Percentiles rank a stretch among this genome's conserved stretches.
Conservation (phyloP, 2,888 invertebrate genomes). For the Acronicta leporina region DNA sequence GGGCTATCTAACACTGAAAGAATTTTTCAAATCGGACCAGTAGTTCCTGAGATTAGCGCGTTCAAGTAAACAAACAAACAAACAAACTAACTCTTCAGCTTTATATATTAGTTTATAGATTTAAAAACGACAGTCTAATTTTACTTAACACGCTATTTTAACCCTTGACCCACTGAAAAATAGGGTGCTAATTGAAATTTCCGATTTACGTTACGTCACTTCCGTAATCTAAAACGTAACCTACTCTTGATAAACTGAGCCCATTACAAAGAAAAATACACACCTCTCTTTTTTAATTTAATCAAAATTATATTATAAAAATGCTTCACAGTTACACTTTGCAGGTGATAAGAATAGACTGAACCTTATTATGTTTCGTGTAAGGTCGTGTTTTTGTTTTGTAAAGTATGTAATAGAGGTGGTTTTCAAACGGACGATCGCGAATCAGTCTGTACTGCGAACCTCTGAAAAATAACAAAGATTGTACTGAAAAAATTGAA, state of each 20-base stretch:
- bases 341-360: not conserved
- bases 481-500: conserved; percentile 58
- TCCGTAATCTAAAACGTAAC: conserved; percentile 28
- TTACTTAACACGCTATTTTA: conserved; percentile 17
- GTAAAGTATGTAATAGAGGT: conserved; percentile 4
- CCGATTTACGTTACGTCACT: conserved; percentile 24
- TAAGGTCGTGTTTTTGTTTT: conserved; percentile 29
- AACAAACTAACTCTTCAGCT: too few relatives aligned
- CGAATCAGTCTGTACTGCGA: conserved; percentile 63
- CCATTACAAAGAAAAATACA: conserved; percentile 61
- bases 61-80: too few relatives aligned
- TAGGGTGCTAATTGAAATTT: conserved; percentile 25
- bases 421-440: conserved; percentile 51
- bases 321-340: conserved; percentile 29
- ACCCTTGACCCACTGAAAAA: conserved; percentile 25
- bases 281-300: conserved; percentile 61
- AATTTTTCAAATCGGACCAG: too few relatives aligned
- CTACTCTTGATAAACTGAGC: conserved; percentile 43
- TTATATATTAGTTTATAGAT: conserved; percentile 27
- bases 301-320: conserved; percentile 63
- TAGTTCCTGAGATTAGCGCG: too few relatives aligned
- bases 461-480: conserved; percentile 60
- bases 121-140: conserved; percentile 17
- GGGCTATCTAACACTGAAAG: too few relatives aligned
- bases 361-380: conserved; percentile 10